Evolutionary conservation across 2,113 vertebrate genomes (phyloP).

Genomic region (Actenoides lindsayi): DNA sequence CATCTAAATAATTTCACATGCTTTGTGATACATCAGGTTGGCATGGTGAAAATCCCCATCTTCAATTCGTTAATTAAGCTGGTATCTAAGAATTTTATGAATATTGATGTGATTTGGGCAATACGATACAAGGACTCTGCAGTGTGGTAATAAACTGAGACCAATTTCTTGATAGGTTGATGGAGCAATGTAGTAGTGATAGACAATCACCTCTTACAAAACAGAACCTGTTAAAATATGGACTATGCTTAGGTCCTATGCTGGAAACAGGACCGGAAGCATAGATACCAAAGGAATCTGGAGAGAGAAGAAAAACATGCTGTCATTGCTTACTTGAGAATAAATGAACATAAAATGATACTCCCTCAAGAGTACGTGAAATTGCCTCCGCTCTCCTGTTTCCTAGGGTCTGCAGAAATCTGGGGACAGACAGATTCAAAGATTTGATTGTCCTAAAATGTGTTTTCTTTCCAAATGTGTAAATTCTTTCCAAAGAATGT

Average conservation of each 20-base stretch:
- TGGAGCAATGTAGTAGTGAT: neutral
- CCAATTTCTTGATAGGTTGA: neutral
- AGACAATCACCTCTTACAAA: neutral
- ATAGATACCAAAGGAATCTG: neutral
- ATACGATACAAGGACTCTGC: neutral
- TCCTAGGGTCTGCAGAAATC: neutral
- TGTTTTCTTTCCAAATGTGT: neutral
- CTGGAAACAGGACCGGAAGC: neutral
- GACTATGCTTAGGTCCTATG: neutral
- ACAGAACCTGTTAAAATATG: neutral
- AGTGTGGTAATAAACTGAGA: neutral
- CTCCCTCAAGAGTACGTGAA: neutral
- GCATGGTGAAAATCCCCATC: neutral
- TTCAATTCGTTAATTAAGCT: neutral
- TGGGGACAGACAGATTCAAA: neutral
- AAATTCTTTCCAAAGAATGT: neutral
- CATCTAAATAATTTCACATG: neutral
- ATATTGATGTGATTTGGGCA: neutral
- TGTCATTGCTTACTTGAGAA: neutral
- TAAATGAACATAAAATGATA: neutral
- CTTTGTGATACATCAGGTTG: neutral
- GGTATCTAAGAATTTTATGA: neutral
- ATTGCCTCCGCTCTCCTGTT: neutral
- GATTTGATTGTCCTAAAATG: neutral
- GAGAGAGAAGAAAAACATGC: neutral